Evolutionary conservation across 2,113 vertebrate genomes (phyloP), one percentile per base, ranked within the genome.

Genomic region (Sylvicapra grimmia): DNA sequence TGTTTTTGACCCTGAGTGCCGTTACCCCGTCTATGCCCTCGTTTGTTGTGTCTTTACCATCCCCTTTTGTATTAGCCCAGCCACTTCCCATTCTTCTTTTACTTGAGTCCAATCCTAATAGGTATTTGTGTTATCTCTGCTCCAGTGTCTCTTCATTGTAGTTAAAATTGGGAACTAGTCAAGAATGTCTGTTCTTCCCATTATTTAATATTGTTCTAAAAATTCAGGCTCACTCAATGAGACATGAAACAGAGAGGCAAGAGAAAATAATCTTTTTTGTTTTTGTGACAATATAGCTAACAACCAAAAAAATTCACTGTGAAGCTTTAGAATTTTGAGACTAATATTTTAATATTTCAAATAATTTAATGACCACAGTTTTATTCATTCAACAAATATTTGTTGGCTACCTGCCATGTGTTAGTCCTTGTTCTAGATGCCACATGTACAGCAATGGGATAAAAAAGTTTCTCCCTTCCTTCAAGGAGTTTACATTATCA

Each of bases 141-240:
- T 54, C 27, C 14, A 40, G 13, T 49, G 19, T 89, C 77, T 86
- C 51, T 79, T 44, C 40, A 27, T 25, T 59, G 19, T 44, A 49
- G 47, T 36, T 75, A 93, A 90, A 90, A 91, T 83, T 56, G 83
- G 19, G 8, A 91, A n/a, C 31, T 56, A 88, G 6, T 31, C 31
- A 96, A 82, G 72, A 59, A 91, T 91, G 21, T 86, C 36, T 97
- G 1, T 49, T 88, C 54, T 91, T 93, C 93, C 82, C 61, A n/a
- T 90, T 86, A 90, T 93, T 80, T 93, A 90, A 27, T 47, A 56
- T 75, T 85, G 36, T 93, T 93, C 56, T 86, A 63, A 79, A 92
- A 90, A 40, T 86, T 90, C 53, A 36, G 49, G 12, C 31, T 49
- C 31, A 21, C 59, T 89, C 40, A 44, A 6, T 77, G 51, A 89